Evolutionary conservation across 2,797 vertebrate species (phyloP).

Genomic region (Phaenicophaeus curvirostris): DNA sequence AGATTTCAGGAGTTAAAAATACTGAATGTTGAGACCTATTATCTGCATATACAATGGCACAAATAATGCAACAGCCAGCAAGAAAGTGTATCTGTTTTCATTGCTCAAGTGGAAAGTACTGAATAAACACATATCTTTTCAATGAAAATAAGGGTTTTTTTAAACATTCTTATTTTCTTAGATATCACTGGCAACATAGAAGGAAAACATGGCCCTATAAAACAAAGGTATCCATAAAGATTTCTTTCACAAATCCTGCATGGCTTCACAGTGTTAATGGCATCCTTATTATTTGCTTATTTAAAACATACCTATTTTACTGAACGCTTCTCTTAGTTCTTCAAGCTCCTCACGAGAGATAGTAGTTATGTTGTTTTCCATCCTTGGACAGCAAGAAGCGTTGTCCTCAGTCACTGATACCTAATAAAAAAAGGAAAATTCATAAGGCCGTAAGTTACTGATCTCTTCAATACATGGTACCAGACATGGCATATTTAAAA

Average conservation of each 20-base stretch:
- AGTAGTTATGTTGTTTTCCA: conserved; percentile 89
- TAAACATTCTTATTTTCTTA: background rate
- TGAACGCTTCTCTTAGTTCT: conserved; percentile 91
- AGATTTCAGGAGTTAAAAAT: background rate
- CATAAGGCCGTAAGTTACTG: background rate
- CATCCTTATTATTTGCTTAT: background rate
- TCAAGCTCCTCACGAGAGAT: conserved; percentile 93
- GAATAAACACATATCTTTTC: background rate
- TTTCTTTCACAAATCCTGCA: background rate
- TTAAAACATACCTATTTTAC: conserved; percentile 87
- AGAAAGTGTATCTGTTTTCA: background rate
- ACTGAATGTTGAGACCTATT: background rate
- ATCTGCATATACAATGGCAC: background rate
- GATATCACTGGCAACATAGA: background rate
- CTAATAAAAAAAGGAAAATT: conserved; percentile 35
- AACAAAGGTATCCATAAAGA: background rate
- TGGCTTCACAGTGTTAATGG: background rate
- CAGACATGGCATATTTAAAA: background rate
- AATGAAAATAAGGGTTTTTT: background rate
- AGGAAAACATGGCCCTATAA: background rate
- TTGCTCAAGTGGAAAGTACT: background rate
- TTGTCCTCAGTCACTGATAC: conserved; percentile 21
- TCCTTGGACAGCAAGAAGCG: conserved; percentile 50
- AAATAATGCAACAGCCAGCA: background rate
- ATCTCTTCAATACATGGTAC: background rate